Evolutionary conservation across 2,113 vertebrate species (phyloP), one percentile per base, ranked within the genome.

Genomic region (Coptodon rendalli): DNA sequence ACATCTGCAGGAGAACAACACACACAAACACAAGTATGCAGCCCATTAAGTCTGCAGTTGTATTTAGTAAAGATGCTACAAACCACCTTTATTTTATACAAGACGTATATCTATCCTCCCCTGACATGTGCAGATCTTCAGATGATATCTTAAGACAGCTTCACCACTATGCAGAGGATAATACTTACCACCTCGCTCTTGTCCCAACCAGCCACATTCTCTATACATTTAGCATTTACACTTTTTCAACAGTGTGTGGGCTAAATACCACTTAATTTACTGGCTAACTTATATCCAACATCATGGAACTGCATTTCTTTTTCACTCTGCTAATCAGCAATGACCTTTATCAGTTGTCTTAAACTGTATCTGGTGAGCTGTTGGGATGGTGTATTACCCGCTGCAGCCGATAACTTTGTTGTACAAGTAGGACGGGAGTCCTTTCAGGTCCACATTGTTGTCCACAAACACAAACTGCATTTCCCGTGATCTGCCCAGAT

Each of bases 381-480:
- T 29, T 50, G 24, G 16, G 16, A 78, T 29, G 66, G 27, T 48
- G 36, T 5, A 16, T 94, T 95, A 97, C 98, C 98, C 98, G 90
- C 96, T 99, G 94, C 98, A 99, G 89, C 98, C 98, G 80, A 99
- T 97, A 91, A 99, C 98, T 96, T 99, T 99, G 91, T 98, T 99
- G 85, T 99, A 99, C 54, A 99, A 95, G 31, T 97, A 99, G 7
- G 98, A 99, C 0, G 98, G 98, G 48, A 99, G 96, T 71, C 98
- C 98, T 90, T 97, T 98, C 45, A 99, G 97, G 83, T 98, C 96
- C 89, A 95, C 86, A 24, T 99, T 99, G 95, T 98, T 98, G 94
- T 99, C 98, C 93, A 99, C 98, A n/a, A 98, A 99, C 56, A 99
- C 98, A 80, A 98, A 99, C 1, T 99, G 98, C 13, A 99, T 97